Evolutionary conservation across 2,797 vertebrate genomes (phyloP), one percentile per base, ranked within the genome.

Genomic region (Esox lucius): DNA sequence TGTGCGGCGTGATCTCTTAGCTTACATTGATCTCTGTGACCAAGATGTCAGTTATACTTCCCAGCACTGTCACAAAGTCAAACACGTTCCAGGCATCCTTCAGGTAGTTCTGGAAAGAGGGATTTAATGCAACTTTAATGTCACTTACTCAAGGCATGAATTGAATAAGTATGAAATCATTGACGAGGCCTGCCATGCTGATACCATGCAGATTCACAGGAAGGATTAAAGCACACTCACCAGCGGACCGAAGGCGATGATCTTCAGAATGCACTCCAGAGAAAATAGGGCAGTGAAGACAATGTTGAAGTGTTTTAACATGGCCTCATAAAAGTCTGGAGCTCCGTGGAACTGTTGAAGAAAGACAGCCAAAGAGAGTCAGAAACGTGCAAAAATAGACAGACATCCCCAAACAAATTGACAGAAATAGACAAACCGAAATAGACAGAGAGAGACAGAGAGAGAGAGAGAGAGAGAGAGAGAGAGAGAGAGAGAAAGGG

Each of bases 1-100:
- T 33, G 64, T 22, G 51, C 15, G 8, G 42, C 71, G 70, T 81
- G 85, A 56, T 59, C 11, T 1, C 19, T 71, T 73, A 2, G 94
- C 95, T 97, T 93, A 98, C 98, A 86, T 96, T 96, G 90, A 99
- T 97, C 91, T 99, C 98, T 19, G 98, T 97, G 90, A 98, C 97
- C 91, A 99, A 91, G 93, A 99, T 98, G 93, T 99, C 98, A 77
- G 98, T 99, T 89, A 99, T 98, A 95, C 98, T 99, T 87, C 98
- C 98, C 93, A 98, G 87, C 74, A 99, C 98, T 1, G 98, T 99
- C 79, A 99, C 96, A 90, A 98, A 98, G 93, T 99, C 98, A 89
- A 99, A 99, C 73, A 98, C 95, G 1, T 99, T 99, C 97, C 98
- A 99, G 85, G 97, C 97, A 13, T 99, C 98, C 87, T 97, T 95